Conservation (phyloP, 2,888 invertebrate genomes). For the Steinernema scapterisci region DNA sequence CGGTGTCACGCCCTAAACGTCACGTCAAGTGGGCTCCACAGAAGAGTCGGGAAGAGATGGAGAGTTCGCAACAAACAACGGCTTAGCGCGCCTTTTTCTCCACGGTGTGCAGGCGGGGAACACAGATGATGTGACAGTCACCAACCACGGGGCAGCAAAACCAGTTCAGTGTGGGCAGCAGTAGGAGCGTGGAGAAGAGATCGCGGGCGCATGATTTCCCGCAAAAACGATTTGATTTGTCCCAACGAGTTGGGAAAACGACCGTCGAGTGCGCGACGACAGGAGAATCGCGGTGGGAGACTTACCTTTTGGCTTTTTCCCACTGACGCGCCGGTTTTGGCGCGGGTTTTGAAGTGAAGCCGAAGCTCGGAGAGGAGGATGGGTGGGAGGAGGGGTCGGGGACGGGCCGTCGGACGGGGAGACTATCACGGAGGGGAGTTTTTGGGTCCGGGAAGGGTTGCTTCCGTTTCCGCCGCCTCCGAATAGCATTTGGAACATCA, state of each 20-base stretch:
- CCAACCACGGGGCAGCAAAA: no score
- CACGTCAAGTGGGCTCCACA: no score
- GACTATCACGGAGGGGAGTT: background rate
- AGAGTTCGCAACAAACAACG: no score
- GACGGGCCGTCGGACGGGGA: background rate
- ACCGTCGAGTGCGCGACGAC: background rate
- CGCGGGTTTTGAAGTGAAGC: background rate
- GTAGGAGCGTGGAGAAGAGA: no score
- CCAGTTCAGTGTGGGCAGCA: no score
- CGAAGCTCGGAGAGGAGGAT: background rate
- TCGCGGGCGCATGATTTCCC: no score
- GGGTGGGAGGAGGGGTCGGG: no score
- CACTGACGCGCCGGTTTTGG: background rate
- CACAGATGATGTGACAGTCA: no score
- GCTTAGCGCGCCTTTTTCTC: no score
- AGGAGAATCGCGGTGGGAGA: background rate
- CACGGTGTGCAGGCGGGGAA: no score
- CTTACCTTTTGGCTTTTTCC: slow-evolving; percentile 19
- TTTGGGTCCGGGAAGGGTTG: background rate
- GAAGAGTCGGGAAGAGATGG: no score
- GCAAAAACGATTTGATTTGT: slow-evolving; percentile 26
- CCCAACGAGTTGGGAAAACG: background rate
- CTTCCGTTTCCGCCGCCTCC: background rate
- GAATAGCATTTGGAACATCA: slow-evolving; percentile 20
- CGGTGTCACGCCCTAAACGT: no score